Base-by-base conservation (phyloP, 2,113 vertebrate genomes). In the Ailuropoda melanoleuca region DNA sequence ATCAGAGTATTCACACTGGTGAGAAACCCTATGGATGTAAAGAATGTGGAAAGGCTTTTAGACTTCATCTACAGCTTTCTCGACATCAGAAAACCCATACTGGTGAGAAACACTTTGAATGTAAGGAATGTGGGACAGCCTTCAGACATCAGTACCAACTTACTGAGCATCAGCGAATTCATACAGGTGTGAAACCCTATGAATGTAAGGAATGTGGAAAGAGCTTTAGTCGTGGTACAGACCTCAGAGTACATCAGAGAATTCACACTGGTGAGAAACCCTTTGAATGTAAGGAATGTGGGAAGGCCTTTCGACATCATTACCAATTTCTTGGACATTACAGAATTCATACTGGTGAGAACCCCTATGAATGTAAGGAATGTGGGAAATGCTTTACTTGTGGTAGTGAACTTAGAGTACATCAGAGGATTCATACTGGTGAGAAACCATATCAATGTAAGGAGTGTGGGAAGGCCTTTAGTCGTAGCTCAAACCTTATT, bases 281-380 rank as follows among this genome's bases (percentile, higher is more conserved):
- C 26, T 75, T 48, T 75, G 74, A 48, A 75, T 75, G 74, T 75
- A 75, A 75, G 24, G 43, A 75, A 46, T 75, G 72, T 75, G 72
- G 72, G 24, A 46, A 48, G 43, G 43, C 23, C 43, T 75, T 75
- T 75, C 24, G 14, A 75, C 74, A 31, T 48, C 74, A 75, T 29
- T 75, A 48, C 26, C 74, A 75, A 48, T 48, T 75, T 75, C 43
- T 75, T 75, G 74, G 13, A 48, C 74, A 75, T 48, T 75, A 46
- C 43, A 48, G 74, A 75, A 98, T 85, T 64, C 96, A 97, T 74
- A 93, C 96, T n/a, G 88, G 94, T 39, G 87, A 96, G 78, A 98
- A 96, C 64, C 92, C 96, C 23, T 92, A 46, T 88, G 55, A 39
- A 88, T 94, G 92, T 94, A 64, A 62, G 23, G 64, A 94, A 39